A percentile compares a stretch with the other conserved stretches of the same genome.
Conservation (phyloP, 2,888 invertebrate genomes). For the Sesamia inferens region DNA sequence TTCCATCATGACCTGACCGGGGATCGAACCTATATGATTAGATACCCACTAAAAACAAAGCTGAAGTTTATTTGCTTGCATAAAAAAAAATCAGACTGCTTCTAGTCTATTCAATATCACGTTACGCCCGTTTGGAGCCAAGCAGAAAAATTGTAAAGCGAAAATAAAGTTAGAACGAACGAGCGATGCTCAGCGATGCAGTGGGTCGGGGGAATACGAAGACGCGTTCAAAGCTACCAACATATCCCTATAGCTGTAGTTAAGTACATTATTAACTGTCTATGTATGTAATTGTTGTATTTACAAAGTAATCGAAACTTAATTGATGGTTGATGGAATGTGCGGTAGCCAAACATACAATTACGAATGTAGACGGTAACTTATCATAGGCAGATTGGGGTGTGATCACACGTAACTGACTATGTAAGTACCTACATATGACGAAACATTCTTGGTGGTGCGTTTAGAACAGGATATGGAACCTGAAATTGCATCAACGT, state of each 20-base stretch:
- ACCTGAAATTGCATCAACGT: neutral
- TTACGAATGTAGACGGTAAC: neutral
- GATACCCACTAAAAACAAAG: no score
- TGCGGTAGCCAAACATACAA: neutral
- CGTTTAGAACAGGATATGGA: neutral
- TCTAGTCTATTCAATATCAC: neutral
- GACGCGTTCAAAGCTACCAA: neutral
- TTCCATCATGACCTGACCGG: no score
- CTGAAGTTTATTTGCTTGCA: neutral
- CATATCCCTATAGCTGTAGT: neutral
- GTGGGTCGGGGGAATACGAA: neutral
- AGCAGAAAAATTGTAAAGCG: neutral
- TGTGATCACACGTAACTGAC: neutral
- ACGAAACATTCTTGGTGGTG: neutral
- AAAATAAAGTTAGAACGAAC: neutral
- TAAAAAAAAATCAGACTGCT: neutral
- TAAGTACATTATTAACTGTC: neutral
- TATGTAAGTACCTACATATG: no score
- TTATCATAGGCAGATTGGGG: neutral
- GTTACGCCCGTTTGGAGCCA: neutral
- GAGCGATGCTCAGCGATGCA: neutral
- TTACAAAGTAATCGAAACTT: neutral
- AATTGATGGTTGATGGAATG: neutral
- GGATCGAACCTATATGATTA: no score
- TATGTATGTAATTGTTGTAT: neutral